Evolutionary conservation across 92 coral and sea anemone genomes (phyloP).

Genomic region (Desmophyllum pertusum): DNA sequence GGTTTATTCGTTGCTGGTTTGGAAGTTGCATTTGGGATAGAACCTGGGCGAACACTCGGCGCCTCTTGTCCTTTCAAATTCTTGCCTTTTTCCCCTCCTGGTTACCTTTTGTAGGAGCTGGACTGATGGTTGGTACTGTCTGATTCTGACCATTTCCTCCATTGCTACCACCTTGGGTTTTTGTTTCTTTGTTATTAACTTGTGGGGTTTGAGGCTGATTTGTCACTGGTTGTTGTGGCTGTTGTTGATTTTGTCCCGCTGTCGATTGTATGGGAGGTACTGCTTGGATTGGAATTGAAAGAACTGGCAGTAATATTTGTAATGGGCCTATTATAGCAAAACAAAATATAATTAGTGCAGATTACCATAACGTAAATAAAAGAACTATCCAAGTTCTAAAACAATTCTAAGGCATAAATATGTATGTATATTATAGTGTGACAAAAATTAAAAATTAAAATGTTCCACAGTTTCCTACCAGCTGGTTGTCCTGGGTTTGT

Average conservation of each 20-base stretch:
- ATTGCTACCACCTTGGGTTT: background rate
- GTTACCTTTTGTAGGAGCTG: background rate
- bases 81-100: background rate
- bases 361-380: background rate
- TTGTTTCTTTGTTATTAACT: background rate
- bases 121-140: background rate
- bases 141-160: background rate
- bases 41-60: too few relatives aligned
- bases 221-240: background rate
- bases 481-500: background rate
- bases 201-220: slow-evolving; percentile 4
- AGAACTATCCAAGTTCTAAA: background rate
- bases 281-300: slow-evolving; percentile 24
- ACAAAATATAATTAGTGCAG: background rate
- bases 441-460: too few relatives aligned
- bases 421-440: too few relatives aligned
- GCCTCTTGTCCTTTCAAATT: background rate
- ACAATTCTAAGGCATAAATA: too few relatives aligned
- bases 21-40: background rate
- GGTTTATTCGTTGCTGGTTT: background rate
- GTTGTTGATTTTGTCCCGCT: background rate
- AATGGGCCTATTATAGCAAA: background rate
- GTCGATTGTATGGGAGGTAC: background rate
- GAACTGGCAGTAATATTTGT: slow-evolving; percentile 15
- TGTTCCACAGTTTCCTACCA: background rate